Percentiles rank a stretch among this genome's conserved stretches.
These are phyloP conservation scores for Montifringilla adamsi DNA, from an alignment of 2,113 vertebrate genomes.

Conservation along the genomic window DNA sequence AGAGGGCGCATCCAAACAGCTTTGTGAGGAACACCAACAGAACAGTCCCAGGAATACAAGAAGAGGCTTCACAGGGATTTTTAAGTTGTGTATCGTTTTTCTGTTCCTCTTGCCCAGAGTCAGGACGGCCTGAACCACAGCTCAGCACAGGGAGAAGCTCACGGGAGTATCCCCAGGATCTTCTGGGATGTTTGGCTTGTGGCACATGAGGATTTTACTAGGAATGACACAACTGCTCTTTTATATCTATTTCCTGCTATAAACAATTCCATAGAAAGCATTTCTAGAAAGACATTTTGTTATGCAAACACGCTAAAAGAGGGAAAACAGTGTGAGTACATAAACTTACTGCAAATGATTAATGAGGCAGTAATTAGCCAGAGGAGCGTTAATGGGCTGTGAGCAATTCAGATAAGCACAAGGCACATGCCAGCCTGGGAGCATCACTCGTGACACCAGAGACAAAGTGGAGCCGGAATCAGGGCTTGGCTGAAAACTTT, in stretches of 20 bases:
- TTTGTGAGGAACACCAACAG: background rate
- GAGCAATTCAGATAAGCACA: background rate
- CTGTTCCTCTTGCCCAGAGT: background rate
- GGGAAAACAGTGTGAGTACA: background rate
- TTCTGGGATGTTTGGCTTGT: background rate
- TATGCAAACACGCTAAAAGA: background rate
- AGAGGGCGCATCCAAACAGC: background rate
- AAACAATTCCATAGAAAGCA: background rate
- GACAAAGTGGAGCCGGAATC: background rate
- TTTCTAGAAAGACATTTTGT: background rate
- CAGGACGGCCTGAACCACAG: background rate
- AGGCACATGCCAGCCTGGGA: background rate
- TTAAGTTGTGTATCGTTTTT: fast-evolving
- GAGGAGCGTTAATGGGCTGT: background rate
- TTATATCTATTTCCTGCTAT: background rate
- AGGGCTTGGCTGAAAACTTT: background rate
- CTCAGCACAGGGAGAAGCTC: background rate
- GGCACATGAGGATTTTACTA: background rate
- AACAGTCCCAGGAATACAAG: fast-evolving
- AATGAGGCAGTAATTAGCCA: background rate
- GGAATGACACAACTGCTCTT: background rate
- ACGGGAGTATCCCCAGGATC: background rate
- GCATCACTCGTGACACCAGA: background rate
- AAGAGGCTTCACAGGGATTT: background rate
- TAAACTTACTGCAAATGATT: background rate